phyloP scores from a whole-genome alignment of 2,113 vertebrate species.

The Butorides virescens region DNA sequence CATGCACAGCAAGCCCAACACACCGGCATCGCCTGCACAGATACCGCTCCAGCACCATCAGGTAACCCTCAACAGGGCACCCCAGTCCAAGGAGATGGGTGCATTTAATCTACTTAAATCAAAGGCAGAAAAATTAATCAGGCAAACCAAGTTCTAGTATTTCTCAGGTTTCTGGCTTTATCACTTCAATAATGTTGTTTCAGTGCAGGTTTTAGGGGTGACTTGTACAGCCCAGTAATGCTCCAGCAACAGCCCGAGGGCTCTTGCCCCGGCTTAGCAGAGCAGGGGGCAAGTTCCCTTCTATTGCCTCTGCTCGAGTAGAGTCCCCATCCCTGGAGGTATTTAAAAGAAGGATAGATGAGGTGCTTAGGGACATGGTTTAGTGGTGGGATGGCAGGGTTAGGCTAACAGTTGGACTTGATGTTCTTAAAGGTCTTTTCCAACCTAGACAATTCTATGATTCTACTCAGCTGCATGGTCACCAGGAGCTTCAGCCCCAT shows the following conservation, averaged over 20 bases:
- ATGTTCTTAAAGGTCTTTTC: too few species aligned
- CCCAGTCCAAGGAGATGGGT: rapidly evolving
- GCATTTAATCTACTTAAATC: not conserved
- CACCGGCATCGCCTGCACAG: not conserved
- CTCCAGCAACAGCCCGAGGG: not conserved
- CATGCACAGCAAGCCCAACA: rapidly evolving
- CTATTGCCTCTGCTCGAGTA: too few species aligned
- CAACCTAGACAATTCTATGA: too few species aligned
- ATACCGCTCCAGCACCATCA: rapidly evolving
- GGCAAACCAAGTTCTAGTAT: not conserved
- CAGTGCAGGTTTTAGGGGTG: not conserved
- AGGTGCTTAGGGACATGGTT: too few species aligned
- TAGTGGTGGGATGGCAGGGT: too few species aligned
- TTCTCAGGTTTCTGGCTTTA: not conserved
- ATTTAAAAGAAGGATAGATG: too few species aligned
- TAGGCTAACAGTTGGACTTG: too few species aligned
- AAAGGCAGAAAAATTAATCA: not conserved
- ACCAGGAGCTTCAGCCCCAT: not conserved
- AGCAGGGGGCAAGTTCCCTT: not conserved
- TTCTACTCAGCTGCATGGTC: rapidly evolving
- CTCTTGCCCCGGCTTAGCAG: not conserved
- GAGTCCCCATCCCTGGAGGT: too few species aligned
- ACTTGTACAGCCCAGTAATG: not conserved
- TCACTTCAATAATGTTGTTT: not conserved
- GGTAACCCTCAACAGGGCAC: not conserved